These are phyloP conservation scores for Nyctereutes procyonoides DNA, from an alignment of 2,113 vertebrate genomes.

Conservation along the genomic window DNA sequence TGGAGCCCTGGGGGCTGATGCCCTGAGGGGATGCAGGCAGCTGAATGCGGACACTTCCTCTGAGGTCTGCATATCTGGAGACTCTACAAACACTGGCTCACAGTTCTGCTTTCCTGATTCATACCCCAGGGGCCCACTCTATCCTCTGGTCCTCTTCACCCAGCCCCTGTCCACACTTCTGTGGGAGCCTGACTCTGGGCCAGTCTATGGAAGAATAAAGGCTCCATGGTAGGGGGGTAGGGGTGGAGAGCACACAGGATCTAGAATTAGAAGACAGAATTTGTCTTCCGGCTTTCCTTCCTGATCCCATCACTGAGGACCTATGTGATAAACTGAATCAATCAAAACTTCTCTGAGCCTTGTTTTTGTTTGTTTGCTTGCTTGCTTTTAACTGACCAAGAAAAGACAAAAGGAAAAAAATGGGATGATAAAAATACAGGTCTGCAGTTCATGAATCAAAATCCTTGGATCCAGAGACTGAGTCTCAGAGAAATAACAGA, in stretches of 20 bases:
- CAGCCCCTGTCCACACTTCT: too few species aligned
- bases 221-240: rapidly evolving
- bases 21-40: neutral
- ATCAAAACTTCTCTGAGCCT: neutral
- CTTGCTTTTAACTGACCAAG: neutral
- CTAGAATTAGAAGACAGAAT: neutral
- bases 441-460: neutral
- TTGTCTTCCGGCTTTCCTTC: neutral
- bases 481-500: neutral
- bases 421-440: neutral
- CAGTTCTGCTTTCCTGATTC: neutral
- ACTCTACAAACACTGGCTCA: neutral
- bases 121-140: neutral
- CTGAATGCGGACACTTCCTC: rapidly evolving
- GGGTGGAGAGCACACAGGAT: neutral
- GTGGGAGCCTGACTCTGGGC: neutral
- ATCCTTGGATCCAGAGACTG: neutral
- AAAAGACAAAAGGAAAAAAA: neutral
- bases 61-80: neutral
- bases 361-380: neutral
- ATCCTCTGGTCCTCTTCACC: neutral
- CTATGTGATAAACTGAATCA: neutral
- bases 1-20: neutral
- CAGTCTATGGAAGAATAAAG: neutral
- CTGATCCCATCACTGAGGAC: neutral